A percentile compares a stretch with the other conserved stretches of the same genome.
These are phyloP conservation scores for Caenorhabditis sp. DNA, from an alignment of 2,888 invertebrate species.

Conservation along the genomic window DNA sequence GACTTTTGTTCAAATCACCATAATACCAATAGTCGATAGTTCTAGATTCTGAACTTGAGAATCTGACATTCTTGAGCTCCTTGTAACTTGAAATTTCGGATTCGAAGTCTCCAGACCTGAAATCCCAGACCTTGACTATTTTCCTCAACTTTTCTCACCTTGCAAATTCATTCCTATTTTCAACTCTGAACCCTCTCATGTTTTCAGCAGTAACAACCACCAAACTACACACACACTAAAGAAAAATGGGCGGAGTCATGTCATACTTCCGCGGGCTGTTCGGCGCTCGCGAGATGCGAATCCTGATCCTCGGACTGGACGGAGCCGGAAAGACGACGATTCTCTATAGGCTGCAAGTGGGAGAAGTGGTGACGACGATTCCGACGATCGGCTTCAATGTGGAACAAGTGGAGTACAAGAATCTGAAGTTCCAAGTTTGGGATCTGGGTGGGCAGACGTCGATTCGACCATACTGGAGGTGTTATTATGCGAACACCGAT, in stretches of 20 bases:
- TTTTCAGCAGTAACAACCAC: neutral
- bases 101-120: no score
- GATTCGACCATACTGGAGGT: conserved; percentile 97
- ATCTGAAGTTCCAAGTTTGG: conserved; percentile 97
- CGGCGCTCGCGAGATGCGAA: conserved; percentile 86
- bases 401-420: conserved; percentile 98
- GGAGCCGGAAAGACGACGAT: conserved; percentile 93
- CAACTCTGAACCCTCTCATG: no score
- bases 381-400: conserved; percentile 99
- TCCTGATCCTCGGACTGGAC: conserved; percentile 86
- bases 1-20: no score
- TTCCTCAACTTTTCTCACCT: neutral
- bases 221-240: neutral
- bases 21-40: no score
- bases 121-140: no score
- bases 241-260: conserved; percentile 90
- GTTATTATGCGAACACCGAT: conserved; percentile 99
- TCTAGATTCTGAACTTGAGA: neutral
- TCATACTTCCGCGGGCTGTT: conserved; percentile 95
- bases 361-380: conserved; percentile 83
- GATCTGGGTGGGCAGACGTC: conserved; percentile 99
- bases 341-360: conserved; percentile 92
- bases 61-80: no score
- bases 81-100: no score
- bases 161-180: neutral